Base-by-base conservation (phyloP, 2,797 vertebrate genomes). In the Alosa sapidissima region DNA sequence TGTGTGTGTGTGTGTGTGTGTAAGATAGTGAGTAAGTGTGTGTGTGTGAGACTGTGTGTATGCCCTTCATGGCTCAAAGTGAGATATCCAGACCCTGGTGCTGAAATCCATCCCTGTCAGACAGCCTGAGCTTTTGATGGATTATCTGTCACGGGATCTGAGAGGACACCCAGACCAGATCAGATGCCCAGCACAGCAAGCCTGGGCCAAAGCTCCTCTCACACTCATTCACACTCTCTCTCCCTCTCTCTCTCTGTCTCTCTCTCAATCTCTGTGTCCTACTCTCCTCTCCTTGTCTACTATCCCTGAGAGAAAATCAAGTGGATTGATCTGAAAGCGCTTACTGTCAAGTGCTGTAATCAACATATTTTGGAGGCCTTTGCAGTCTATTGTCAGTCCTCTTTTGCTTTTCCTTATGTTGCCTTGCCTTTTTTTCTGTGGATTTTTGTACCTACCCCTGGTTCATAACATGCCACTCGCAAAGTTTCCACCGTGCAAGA, bases 121-220 rank as follows among this genome's bases (percentile, higher is more conserved):
- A 90, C 90, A 84, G 92, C 90, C 89, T 94, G 92, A 95, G 95
- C 94, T 88, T 91, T 91, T 96, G 95, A 95, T 94, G 92, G 94
- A 97, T 96, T 94, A 94, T 92, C 88, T 93, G 94, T 94, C 94
- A 94, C 92, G 78, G 87, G 91, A 93, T 92, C 91, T 92, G 91
- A 91, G 92, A 94, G 89, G 89, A 93, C 88, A 87, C 90, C 92
- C 92, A 88, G 8, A 88, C 91, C 91, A 91, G 93, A 95, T 96
- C 91, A 92, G 93, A 90, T 92, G 81, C 92, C 90, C 87, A 65
- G 52, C 83, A 84, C 89, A 72, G 84, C 85, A 87, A 85, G 86
- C 81, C 85, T 84, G 83, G 81, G 54, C 88, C 85, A 78, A 78
- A 47, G 16, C 72, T 78, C 16, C 41, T 45, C 72, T 47, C 72